Percentiles rank a stretch among this genome's conserved stretches.
Conservation (phyloP, 2,888 invertebrate species). For the Anorthoa munda region DNA sequence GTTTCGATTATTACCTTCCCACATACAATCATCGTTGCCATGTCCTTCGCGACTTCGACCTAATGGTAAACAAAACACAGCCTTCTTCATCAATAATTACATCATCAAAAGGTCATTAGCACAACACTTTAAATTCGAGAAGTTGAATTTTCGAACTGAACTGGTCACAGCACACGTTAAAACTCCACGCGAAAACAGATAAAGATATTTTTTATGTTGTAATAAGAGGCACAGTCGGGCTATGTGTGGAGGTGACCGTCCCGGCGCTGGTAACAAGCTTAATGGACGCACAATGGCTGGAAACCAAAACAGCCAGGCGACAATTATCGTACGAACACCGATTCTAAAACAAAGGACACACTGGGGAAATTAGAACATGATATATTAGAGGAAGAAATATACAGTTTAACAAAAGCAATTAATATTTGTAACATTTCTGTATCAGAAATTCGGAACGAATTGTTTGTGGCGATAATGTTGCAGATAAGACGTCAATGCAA, state of each 20-base stretch:
- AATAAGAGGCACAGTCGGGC: conserved; percentile 29
- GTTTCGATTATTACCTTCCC: conserved; percentile 69
- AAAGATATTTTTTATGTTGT: conserved; percentile 29
- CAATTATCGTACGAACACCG: conserved; percentile 72
- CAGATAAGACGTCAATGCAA: conserved; percentile 48
- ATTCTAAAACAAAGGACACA: conserved; percentile 64
- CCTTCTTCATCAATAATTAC: conserved; percentile 66
- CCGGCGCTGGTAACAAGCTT: conserved; percentile 71
- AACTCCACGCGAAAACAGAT: conserved; percentile 9
- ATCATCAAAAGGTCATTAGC: conserved; percentile 64
- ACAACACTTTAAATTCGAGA: conserved; percentile 23
- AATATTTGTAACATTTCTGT: conserved; percentile 27
- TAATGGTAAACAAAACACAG: conserved; percentile 62
- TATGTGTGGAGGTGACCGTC: conserved; percentile 58
- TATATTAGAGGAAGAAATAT: conserved; percentile 15
- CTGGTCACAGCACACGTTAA: conserved; percentile 15
- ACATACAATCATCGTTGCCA: conserved; percentile 69
- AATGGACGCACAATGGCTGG: conserved; percentile 78
- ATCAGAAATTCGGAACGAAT: conserved; percentile 40
- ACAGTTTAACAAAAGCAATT: conserved; percentile 13
- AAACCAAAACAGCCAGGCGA: conserved; percentile 81
- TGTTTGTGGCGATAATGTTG: conserved; percentile 37
- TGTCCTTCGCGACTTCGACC: conserved; percentile 63
- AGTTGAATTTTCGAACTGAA: conserved; percentile 8
- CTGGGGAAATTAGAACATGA: conserved; percentile 9